Percentiles rank a stretch among this genome's conserved stretches.
These are phyloP conservation scores for Sylvia borin DNA, from an alignment of 2,797 vertebrate species.

Conservation along the genomic window DNA sequence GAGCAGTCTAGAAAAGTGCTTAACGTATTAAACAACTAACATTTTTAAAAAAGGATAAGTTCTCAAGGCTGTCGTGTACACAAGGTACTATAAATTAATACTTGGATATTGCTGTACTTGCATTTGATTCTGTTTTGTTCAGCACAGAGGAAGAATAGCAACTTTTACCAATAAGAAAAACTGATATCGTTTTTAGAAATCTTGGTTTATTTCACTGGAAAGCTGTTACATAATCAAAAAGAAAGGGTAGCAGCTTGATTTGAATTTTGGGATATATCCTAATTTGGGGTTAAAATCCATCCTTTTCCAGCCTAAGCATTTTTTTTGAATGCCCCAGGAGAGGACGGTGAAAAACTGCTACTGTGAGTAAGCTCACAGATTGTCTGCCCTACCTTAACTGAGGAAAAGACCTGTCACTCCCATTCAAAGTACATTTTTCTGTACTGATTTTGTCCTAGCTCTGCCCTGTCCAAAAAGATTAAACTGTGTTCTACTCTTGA, in stretches of 20 bases:
- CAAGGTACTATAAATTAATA: neutral
- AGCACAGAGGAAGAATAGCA: neutral
- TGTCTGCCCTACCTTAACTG: neutral
- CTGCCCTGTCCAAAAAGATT: neutral
- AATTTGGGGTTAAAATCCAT: neutral
- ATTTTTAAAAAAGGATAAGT: fast-evolving
- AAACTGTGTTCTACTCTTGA: neutral
- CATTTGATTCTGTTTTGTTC: neutral
- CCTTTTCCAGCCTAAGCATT: neutral
- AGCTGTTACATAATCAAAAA: neutral
- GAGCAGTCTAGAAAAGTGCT: neutral
- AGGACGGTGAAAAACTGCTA: neutral
- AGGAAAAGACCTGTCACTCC: neutral
- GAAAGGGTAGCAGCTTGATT: neutral
- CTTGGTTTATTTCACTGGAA: neutral
- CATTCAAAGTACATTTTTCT: neutral
- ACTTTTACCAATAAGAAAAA: neutral
- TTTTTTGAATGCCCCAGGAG: neutral
- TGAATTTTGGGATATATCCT: neutral
- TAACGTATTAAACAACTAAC: neutral
- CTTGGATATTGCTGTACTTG: neutral
- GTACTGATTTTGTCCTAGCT: neutral
- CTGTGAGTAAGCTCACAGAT: neutral
- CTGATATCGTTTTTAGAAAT: neutral
- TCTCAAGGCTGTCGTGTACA: neutral